Base-by-base conservation (phyloP, 2,888 invertebrate species). In the Caenorhabditis macrosperma region DNA sequence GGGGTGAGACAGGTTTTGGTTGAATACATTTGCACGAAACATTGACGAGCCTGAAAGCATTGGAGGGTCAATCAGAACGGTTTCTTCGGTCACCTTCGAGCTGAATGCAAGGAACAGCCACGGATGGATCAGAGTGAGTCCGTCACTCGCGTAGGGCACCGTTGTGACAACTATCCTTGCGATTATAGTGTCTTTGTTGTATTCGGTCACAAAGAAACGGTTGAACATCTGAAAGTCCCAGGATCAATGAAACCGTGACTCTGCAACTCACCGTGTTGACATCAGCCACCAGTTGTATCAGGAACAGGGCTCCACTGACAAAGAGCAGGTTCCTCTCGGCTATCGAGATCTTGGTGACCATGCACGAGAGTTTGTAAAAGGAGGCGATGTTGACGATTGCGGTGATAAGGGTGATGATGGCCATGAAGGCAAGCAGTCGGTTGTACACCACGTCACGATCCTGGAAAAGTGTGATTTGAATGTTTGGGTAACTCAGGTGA, bases 241-340 rank as follows among this genome's bases (percentile, higher is more conserved):
- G 4, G 1, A 17, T 10, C n/a, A n/a, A n/a, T n/a, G n/a, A n/a
- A n/a, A n/a, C n/a, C n/a, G n/a, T n/a, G n/a, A n/a, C n/a, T n/a
- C n/a, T n/a, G n/a, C 33, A 48, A 3, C 66, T 24, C 15, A 76
- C 76, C 28, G 76, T 76, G 33, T 67, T 76, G 5, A 67, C 15
- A 46, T 61, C 76, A n/a, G 76, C 76, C 2, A 67, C 15, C 38
- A 76, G 44, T 20, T 76, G 76, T 0, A 76, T 61, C 0, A 76
- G 6, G 20, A 76, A 76, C 12, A 68, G 22, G 1, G 61, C 33
- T 10, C 66, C 61, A 24, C 76, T 76, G 15, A 76, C 61, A 54
- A 76, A 76, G n/a, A 76, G 54, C 1, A 76, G 35, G 48, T 76
- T 76, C 26, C 67, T 38, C 15, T 76, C 76, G 4, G 76, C 76